phyloP scores from a whole-genome alignment of 1,140 invertebrate genomes.

The Vanessa tameamea region DNA sequence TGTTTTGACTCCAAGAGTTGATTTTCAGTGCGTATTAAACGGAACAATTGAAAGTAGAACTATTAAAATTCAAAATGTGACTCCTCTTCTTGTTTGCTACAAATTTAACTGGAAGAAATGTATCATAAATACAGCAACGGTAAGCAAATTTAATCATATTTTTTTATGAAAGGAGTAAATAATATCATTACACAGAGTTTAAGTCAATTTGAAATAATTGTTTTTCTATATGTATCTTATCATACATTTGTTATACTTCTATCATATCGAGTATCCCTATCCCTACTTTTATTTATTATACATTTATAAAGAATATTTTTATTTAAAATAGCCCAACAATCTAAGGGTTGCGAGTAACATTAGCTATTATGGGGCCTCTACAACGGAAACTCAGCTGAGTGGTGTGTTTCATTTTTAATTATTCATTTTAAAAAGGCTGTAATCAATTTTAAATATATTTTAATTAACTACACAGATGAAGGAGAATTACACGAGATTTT shows the following conservation, averaged over 20 bases:
- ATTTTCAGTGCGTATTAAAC: constrained; percentile 69
- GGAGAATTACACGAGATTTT: constrained; percentile 47
- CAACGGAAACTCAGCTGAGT: constrained; percentile 14
- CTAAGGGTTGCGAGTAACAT: constrained; percentile 3
- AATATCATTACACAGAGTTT: too few relatives aligned
- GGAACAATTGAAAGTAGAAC: constrained; percentile 62
- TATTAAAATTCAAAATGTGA: constrained; percentile 71
- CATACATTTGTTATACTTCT: too few relatives aligned
- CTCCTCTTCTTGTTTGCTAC: constrained; percentile 66
- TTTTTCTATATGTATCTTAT: too few relatives aligned
- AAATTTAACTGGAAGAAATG: constrained; percentile 69
- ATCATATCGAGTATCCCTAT: too few relatives aligned
- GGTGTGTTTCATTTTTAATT: constrained; percentile 2
- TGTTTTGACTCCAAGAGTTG: constrained; percentile 60
- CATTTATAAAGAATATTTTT: neutral
- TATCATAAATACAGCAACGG: constrained; percentile 18
- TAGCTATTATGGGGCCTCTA: constrained; percentile 17
- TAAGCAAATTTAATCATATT: constrained; percentile 1
- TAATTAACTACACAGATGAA: constrained; percentile 14
- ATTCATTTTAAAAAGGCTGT: neutral
- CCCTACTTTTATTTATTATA: too few relatives aligned
- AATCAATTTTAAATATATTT: neutral
- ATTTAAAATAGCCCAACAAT: constrained; percentile 7
- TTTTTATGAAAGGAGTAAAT: too few relatives aligned
- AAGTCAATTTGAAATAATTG: too few relatives aligned